phyloP scores from a whole-genome alignment of 2,888 invertebrate genomes.

The Hetaerina titia region DNA sequence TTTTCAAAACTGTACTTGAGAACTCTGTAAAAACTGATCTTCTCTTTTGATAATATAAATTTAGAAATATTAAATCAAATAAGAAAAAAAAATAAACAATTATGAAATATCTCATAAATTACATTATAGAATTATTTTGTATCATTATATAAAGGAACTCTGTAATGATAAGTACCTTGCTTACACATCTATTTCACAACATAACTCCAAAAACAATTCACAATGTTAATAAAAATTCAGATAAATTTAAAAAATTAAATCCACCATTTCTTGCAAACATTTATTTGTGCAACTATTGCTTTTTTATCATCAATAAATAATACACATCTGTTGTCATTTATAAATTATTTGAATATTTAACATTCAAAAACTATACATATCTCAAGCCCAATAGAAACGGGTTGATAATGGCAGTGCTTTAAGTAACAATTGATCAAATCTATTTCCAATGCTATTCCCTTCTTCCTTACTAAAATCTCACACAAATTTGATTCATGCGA shows the following conservation, averaged over 20 bases:
- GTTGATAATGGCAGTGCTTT: constrained; percentile 43
- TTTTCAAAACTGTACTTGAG: no score
- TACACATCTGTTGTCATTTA: background rate
- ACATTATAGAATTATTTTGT: no score
- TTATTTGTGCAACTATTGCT: constrained; percentile 42
- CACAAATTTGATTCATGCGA: background rate
- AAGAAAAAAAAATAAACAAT: no score
- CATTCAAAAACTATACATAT: constrained; percentile 33
- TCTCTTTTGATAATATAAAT: no score
- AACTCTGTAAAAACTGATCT: no score
- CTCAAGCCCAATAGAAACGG: background rate
- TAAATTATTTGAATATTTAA: constrained; percentile 43
- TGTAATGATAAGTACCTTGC: no score
- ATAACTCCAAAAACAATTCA: no score
- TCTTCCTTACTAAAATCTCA: background rate
- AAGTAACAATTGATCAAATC: constrained; percentile 15
- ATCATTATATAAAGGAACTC: no score
- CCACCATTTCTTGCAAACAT: background rate
- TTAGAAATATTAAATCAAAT: no score
- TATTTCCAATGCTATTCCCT: background rate
- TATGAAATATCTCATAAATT: no score
- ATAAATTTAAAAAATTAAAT: background rate
- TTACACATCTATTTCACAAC: no score
- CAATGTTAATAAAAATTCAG: no score
- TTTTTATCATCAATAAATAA: constrained; percentile 5